A percentile compares a stretch with the other conserved stretches of the same genome.
Conservation (phyloP, 2,797 vertebrate genomes). For the Megalops cyprinoides region DNA sequence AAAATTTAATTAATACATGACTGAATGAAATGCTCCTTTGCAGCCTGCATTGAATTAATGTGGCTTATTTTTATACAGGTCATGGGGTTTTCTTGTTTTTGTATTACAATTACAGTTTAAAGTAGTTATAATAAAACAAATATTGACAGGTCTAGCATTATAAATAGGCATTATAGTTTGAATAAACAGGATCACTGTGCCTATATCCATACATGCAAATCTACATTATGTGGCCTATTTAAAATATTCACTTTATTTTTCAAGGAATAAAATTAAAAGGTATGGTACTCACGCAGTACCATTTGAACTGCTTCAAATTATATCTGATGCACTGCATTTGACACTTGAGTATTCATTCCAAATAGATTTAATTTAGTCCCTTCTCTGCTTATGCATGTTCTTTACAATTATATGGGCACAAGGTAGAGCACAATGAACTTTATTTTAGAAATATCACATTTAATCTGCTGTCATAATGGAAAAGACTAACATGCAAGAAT, state of each 20-base stretch:
- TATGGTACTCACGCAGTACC: no score
- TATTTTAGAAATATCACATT: background rate
- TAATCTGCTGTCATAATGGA: slow-evolving; percentile 7
- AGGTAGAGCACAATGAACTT: background rate
- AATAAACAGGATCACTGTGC: background rate
- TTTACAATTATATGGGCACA: background rate
- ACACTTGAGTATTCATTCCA: no score
- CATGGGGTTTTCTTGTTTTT: no score
- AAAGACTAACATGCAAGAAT: background rate
- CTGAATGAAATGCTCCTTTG: background rate
- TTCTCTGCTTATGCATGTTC: background rate
- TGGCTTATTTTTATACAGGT: no score
- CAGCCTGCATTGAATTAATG: background rate
- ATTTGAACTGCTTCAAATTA: no score
- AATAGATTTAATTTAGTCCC: background rate
- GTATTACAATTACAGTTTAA: no score
- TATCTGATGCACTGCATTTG: no score
- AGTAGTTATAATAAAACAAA: no score
- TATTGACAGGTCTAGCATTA: background rate
- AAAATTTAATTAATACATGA: background rate
- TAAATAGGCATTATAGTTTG: background rate
- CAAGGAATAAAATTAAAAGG: no score
- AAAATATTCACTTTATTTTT: no score
- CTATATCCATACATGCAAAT: background rate
- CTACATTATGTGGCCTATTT: background rate